phyloP scores from a whole-genome alignment of 1,140 invertebrate genomes.

The Heliconius hermathena region DNA sequence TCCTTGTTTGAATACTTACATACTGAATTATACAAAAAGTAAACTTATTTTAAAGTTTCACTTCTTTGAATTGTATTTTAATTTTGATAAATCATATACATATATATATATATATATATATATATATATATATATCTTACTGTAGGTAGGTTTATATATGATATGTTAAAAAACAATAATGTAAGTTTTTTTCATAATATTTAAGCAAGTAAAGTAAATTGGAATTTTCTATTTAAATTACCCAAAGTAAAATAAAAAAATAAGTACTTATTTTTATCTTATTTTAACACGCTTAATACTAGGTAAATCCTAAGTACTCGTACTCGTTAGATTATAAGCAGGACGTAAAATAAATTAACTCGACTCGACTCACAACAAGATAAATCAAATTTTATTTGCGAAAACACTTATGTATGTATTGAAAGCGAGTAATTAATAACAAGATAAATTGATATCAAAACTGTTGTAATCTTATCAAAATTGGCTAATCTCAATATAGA shows the following conservation, averaged over 20 bases:
- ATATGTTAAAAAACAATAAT: neutral
- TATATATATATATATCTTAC: neutral
- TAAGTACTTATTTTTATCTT: neutral
- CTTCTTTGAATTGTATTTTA: neutral
- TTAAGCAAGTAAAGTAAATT: neutral
- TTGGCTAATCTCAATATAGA: conserved; percentile 31
- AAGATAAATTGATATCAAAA: conserved; percentile 17
- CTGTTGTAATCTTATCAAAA: conserved; percentile 35
- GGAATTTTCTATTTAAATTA: neutral
- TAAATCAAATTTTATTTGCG: neutral
- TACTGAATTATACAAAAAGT: neutral
- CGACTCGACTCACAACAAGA: neutral
- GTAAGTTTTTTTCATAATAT: no score
- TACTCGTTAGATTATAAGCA: neutral
- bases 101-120: neutral
- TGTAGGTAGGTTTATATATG: neutral
- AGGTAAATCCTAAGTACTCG: neutral
- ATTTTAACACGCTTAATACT: neutral
- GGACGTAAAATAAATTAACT: neutral
- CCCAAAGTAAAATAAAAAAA: neutral
- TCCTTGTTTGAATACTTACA: conserved; percentile 9
- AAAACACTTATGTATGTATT: conserved; percentile 3
- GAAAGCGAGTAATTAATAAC: conserved; percentile 10
- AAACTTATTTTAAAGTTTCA: neutral
- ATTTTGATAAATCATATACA: neutral